Conservation (phyloP, 2,797 vertebrate species). For the Pterois miles region DNA sequence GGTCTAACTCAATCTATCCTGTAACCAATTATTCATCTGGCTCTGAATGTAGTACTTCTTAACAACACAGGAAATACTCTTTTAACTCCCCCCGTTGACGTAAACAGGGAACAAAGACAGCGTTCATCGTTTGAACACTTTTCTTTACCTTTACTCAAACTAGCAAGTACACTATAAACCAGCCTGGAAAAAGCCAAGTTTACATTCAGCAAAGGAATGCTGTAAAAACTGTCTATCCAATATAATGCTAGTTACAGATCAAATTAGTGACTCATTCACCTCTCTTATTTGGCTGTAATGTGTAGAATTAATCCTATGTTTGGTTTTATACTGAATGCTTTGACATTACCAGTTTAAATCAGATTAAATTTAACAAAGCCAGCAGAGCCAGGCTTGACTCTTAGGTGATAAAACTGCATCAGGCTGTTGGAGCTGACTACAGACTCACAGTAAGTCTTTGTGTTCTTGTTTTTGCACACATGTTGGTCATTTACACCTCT, state of each 20-base stretch:
- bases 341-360: not conserved
- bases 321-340: not conserved
- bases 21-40: conserved; percentile 6
- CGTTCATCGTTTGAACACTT: not conserved
- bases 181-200: not conserved
- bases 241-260: not conserved
- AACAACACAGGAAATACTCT: not conserved
- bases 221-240: not conserved
- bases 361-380: conserved; percentile 1
- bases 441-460: conserved; percentile 15
- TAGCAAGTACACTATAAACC: not conserved
- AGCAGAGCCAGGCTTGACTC: not conserved
- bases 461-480: not conserved
- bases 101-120: not conserved
- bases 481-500: not conserved
- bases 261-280: not conserved
- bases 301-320: not conserved
- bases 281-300: not conserved
- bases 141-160: not conserved
- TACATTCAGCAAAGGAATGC: not conserved
- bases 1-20: conserved; percentile 5
- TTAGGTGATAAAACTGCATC: not conserved
- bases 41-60: not conserved
- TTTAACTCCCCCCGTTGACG: not conserved
- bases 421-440: not conserved